phyloP scores from a whole-genome alignment of 2,888 invertebrate genomes.

The Labia minor region DNA sequence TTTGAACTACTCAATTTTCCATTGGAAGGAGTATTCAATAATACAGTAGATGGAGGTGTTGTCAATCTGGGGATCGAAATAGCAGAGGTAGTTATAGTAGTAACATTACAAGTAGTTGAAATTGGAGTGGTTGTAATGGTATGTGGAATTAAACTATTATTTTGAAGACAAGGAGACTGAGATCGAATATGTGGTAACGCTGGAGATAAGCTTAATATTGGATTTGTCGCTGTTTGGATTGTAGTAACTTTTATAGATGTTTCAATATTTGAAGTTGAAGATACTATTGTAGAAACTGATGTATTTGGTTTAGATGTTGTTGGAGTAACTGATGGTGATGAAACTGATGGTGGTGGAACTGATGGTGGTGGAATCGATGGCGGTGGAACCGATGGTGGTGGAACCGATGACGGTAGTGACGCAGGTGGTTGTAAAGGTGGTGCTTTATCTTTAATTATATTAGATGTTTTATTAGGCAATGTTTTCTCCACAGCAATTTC shows the following conservation, averaged over 20 bases:
- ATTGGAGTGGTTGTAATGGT: too few relatives aligned
- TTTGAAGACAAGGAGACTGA: constrained; percentile 37
- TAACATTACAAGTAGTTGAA: constrained; percentile 26
- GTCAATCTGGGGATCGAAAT: constrained; percentile 30
- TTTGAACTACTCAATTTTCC: neutral
- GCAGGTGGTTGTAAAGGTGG: constrained; percentile 23
- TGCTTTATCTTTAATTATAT: too few relatives aligned
- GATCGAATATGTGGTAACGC: constrained; percentile 41
- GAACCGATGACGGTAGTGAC: constrained; percentile 22
- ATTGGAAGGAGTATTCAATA: constrained; percentile 20
- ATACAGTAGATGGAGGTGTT: constrained; percentile 27
- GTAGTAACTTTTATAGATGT: constrained; percentile 25
- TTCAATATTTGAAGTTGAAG: constrained; percentile 27
- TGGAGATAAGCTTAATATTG: constrained; percentile 38
- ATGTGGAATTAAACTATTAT: too few relatives aligned
- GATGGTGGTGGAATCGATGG: constrained; percentile 19
- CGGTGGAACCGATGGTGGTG: constrained; percentile 20
- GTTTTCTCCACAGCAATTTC: neutral
- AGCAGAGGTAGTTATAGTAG: neutral
- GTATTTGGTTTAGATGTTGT: constrained; percentile 26
- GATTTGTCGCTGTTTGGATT: constrained; percentile 34
- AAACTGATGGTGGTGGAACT: constrained; percentile 23
- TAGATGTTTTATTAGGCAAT: too few relatives aligned
- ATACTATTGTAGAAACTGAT: constrained; percentile 23
- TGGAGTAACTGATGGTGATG: constrained; percentile 28